Evolutionary conservation across 2,888 invertebrate species (phyloP), one percentile per base, ranked within the genome.

Genomic region (Ommatoiulus sabulosus): DNA sequence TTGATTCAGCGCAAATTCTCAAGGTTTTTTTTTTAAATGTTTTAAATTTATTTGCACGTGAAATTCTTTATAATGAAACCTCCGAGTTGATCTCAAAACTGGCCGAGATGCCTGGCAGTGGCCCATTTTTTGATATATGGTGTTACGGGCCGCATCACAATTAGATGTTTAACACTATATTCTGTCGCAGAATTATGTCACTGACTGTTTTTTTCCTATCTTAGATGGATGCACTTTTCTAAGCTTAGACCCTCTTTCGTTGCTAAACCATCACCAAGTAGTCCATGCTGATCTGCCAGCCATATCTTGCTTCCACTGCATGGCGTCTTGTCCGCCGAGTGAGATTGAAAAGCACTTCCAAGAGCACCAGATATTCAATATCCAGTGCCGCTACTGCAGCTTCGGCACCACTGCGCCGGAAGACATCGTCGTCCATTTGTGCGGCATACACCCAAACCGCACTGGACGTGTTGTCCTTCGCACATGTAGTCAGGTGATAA

Each of bases 311-410:
- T 89, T 87, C 24, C 63, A 57, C 48, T 89, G 89, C 48, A 20
- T 44, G n/a, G 44, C 20, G n/a, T 86, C 24, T 0, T 35, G 86
- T 20, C 15, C 57, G 17, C 15, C 44, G 1, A 20, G 17, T 44
- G 89, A 87, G 12, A 52, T 89, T 17, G 80, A 24, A 10, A 80
- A 3, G 10, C 89, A 89, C 48, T 46, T 89, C 10, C 35, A 87
- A 20, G 3, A 20, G 10, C 90, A 90, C 44, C 85, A 87, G n/a
- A 86, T 87, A 48, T 92, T 92, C 87, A 92, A 92, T 43, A 94
- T 92, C 89, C 94, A 94, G 89, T 94, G 94, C 90, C 91, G 93
- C 3, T 94, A 94, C 90, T 94, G 94, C 90, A 86, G 91, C 0
- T 92, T 91, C 90, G 94, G 93, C 3, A 91, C 92, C 1, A 91